Evolutionary conservation across 2,113 vertebrate genomes (phyloP), one percentile per base, ranked within the genome.

Genomic region (Mohoua ochrocephala): DNA sequence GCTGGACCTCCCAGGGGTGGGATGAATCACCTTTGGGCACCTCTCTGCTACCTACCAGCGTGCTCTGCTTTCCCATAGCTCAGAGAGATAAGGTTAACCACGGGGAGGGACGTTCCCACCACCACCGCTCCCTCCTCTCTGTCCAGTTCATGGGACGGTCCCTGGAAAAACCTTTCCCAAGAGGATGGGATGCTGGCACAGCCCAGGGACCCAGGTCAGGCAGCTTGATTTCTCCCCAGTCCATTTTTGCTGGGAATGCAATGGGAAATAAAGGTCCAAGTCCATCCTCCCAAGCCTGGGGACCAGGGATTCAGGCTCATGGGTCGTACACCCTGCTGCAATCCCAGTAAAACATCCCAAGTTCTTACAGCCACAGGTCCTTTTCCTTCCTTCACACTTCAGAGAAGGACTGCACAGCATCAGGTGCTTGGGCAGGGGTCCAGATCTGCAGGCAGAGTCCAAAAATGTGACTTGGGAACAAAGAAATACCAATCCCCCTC

Each of bases 1-100:
- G 8, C 65, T 50, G 81, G 96, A 87, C 95, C 91, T 95, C 92
- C 96, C 95, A 92, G 65, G 85, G 67, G 14, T 76, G 85, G 70
- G 54, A 85, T 94, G 95, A 94, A 35, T 94, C 91, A 93, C 63
- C 22, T 74, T 53, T 22, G 5, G 1, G 75, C 88, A 74, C 52
- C 63, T 91, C 86, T 64, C 65, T 67, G 7, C 33, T 31, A 19
- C 69, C 84, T 74, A 12, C 89, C 61, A 42, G 20, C 0, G 1
- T 60, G 78, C 84, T 78, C 65, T 67, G 41, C 53, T 91, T 93
- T 91, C 81, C 93, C 69, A 59, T 9, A 49, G 79, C 33, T 70
- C 52, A 12, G n/a, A 22, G 37, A 85, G 82, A 71, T 69, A 76
- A 68, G 18, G 22, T 15, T 33, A 70, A 44, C 53, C 41, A 18